Evolutionary conservation across 1,140 invertebrate species (phyloP).

Genomic region (honey bee (Apis mellifera)): DNA sequence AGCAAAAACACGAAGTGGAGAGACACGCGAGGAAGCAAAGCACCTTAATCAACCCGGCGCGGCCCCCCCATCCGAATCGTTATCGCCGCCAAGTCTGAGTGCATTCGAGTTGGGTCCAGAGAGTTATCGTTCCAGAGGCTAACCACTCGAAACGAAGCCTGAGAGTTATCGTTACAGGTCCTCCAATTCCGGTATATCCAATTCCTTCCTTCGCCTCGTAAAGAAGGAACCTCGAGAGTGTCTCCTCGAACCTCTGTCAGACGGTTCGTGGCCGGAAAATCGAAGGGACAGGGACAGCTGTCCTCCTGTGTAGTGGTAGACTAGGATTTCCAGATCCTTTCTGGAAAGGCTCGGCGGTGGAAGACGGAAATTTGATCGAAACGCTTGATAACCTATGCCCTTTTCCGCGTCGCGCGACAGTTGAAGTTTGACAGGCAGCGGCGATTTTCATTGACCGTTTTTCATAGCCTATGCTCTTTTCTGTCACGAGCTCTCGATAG

Average conservation of each 20-base stretch:
- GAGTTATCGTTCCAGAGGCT: conserved; percentile 5
- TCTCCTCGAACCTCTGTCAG: neutral
- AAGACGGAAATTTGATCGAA: conserved; percentile 63
- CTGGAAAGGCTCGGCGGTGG: neutral
- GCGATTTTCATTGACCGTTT: conserved; percentile 50
- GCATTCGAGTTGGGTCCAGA: neutral
- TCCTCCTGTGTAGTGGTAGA: conserved; percentile 39
- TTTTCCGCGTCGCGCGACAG: conserved; percentile 50
- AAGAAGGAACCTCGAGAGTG: neutral
- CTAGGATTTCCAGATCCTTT: neutral
- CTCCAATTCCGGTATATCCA: neutral
- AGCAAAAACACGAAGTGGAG: neutral
- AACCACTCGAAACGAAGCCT: conserved; percentile 9
- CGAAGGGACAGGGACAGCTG: conserved; percentile 31
- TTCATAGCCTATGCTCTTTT: conserved; percentile 61
- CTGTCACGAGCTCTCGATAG: conserved; percentile 15
- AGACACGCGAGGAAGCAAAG: neutral
- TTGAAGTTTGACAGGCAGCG: conserved; percentile 40
- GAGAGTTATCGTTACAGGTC: conserved; percentile 15
- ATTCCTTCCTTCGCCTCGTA: neutral
- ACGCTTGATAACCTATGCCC: conserved; percentile 66
- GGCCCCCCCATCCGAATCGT: neutral
- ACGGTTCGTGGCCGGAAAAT: neutral
- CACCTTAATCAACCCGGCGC: neutral
- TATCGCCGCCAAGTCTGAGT: conserved; percentile 9